Conservation (phyloP, 2,888 invertebrate genomes). For the Chrysolina haemoptera region DNA sequence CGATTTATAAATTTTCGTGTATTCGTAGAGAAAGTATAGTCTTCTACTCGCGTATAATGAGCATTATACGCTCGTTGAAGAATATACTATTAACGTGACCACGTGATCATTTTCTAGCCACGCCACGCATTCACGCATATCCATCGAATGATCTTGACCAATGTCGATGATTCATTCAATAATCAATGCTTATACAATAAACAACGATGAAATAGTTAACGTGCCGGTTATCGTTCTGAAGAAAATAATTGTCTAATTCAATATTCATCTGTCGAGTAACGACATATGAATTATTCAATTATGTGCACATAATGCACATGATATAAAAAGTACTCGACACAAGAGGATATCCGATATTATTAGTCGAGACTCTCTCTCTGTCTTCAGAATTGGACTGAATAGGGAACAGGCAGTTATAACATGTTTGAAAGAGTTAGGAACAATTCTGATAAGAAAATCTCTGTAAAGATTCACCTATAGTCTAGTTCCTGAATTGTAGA, state of each 20-base stretch:
- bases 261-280: constrained; percentile 33
- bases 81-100: too few relatives aligned
- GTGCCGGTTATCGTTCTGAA: constrained; percentile 28
- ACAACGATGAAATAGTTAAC: constrained; percentile 2
- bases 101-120: not conserved
- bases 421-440: not conserved
- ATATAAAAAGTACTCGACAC: constrained; percentile 37
- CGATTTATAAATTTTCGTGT: too few relatives aligned
- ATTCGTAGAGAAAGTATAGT: too few relatives aligned
- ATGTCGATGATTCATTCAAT: not conserved
- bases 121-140: not conserved
- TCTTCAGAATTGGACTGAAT: constrained; percentile 11
- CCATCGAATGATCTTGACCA: not conserved
- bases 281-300: constrained; percentile 41
- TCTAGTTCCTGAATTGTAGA: too few relatives aligned
- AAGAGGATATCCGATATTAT: constrained; percentile 41
- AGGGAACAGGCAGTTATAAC: not conserved
- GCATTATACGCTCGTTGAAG: too few relatives aligned
- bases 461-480: too few relatives aligned
- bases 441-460: not conserved
- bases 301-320: constrained; percentile 28
- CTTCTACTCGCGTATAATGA: too few relatives aligned
- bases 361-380: constrained; percentile 26
- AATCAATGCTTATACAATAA: not conserved
- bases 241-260: constrained; percentile 41